phyloP scores from a whole-genome alignment of 2,888 invertebrate species.

The Coelinius sp. region DNA sequence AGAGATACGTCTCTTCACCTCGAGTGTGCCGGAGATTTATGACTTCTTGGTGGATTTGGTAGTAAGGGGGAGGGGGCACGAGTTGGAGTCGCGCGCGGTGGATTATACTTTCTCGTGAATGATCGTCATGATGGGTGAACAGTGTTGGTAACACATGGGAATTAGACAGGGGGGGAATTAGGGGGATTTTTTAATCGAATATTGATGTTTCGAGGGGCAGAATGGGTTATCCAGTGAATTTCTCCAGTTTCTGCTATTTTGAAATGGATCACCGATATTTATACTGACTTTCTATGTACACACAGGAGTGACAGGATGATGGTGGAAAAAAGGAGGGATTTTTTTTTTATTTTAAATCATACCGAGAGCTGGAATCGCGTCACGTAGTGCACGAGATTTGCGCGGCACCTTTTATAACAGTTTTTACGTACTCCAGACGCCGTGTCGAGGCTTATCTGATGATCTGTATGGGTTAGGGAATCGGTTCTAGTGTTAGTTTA shows the following conservation, averaged over 20 bases:
- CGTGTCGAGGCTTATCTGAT: not conserved
- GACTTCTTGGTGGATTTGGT: conserved; percentile 44
- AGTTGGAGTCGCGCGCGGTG: conserved; percentile 41
- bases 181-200: not conserved
- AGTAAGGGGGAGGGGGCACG: no score
- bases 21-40: conserved; percentile 68
- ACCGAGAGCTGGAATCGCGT: conserved; percentile 42
- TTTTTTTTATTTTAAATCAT: conserved; percentile 8
- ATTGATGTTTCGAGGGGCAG: conserved; percentile 8
- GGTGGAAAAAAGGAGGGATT: conserved; percentile 42
- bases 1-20: conserved; percentile 58
- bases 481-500: conserved; percentile 18
- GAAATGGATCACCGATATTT: conserved; percentile 34
- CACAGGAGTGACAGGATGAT: conserved; percentile 27
- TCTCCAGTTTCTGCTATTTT: conserved; percentile 34
- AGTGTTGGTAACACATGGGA: conserved; percentile 2
- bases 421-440: not conserved
- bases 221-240: no score
- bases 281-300: conserved; percentile 5
- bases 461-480: conserved; percentile 4
- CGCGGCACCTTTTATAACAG: conserved; percentile 34
- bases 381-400: conserved; percentile 43
- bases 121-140: not conserved
- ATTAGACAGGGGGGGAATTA: not conserved
- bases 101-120: conserved; percentile 29